These are phyloP conservation scores for Scaptomyza cyrtandrae DNA, from an alignment of 2,888 invertebrate genomes.

Conservation along the genomic window DNA sequence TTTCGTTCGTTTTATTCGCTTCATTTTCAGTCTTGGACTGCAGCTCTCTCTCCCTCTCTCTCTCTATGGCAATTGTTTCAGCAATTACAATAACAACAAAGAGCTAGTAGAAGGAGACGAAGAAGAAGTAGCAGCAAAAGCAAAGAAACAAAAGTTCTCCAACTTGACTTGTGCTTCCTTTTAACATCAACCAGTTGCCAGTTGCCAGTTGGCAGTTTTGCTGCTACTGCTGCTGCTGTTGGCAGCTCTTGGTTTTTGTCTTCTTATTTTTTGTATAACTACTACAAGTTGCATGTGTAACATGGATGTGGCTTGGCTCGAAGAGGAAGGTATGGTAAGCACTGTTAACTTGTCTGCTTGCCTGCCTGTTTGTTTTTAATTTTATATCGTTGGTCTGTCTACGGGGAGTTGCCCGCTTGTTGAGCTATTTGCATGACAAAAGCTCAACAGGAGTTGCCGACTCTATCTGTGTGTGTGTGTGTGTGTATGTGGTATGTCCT, in stretches of 20 bases:
- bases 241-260: constrained; percentile 43
- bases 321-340: constrained; percentile 36
- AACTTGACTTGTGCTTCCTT: constrained; percentile 77
- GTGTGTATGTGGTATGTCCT: constrained; percentile 41
- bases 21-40: constrained; percentile 9
- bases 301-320: constrained; percentile 63
- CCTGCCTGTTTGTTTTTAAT: constrained; percentile 69
- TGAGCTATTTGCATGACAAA: constrained; percentile 78
- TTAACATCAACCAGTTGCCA: constrained; percentile 75
- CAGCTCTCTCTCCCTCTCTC: constrained; percentile 4
- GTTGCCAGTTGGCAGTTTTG: constrained; percentile 31
- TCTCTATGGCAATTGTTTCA: constrained; percentile 54
- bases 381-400: constrained; percentile 62
- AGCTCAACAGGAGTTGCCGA: constrained; percentile 61
- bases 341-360: constrained; percentile 58
- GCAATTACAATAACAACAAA: constrained; percentile 66
- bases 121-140: constrained; percentile 7
- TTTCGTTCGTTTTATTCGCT: constrained; percentile 3
- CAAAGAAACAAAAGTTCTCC: constrained; percentile 65
- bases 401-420: constrained; percentile 53
- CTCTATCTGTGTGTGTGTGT: constrained; percentile 3
- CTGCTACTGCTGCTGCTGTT: constrained; percentile 44
- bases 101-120: constrained; percentile 1
- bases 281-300: constrained; percentile 70
- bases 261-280: constrained; percentile 7